A percentile compares a stretch with the other conserved stretches of the same genome.
Conservation (phyloP, 2,888 invertebrate species). For the Chrysolina oricalcia region DNA sequence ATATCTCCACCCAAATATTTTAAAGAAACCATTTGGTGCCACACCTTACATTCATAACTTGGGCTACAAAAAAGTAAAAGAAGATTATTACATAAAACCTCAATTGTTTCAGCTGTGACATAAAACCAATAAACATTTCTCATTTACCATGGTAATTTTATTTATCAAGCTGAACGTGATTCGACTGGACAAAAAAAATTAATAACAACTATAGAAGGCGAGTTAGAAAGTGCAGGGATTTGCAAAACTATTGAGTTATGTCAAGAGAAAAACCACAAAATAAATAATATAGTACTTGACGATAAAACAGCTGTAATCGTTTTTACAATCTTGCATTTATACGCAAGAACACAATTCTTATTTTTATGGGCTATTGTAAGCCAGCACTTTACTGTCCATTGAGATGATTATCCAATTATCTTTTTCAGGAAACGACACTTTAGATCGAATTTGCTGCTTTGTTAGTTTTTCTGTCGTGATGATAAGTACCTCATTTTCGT, state of each 20-base stretch:
- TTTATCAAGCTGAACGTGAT: conserved; percentile 3
- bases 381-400: background rate
- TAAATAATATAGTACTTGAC: background rate
- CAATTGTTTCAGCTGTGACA: background rate
- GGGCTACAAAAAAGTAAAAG: conserved; percentile 4
- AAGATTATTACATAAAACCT: conserved; percentile 3
- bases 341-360: background rate
- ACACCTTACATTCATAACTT: background rate
- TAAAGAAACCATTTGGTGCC: background rate
- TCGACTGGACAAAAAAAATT: background rate
- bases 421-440: background rate
- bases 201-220: background rate
- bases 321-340: background rate
- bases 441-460: background rate
- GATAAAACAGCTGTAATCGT: conserved; percentile 12
- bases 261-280: conserved; percentile 19
- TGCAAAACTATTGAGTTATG: background rate
- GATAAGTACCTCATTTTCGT: background rate
- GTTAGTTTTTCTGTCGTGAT: background rate
- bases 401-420: conserved; percentile 20
- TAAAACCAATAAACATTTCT: conserved; percentile 3
- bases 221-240: conserved; percentile 2
- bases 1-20: background rate
- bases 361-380: background rate
- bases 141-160: conserved; percentile 5